Evolutionary conservation across 2,113 vertebrate genomes (phyloP).

Genomic region (Dicaeum eximium): DNA sequence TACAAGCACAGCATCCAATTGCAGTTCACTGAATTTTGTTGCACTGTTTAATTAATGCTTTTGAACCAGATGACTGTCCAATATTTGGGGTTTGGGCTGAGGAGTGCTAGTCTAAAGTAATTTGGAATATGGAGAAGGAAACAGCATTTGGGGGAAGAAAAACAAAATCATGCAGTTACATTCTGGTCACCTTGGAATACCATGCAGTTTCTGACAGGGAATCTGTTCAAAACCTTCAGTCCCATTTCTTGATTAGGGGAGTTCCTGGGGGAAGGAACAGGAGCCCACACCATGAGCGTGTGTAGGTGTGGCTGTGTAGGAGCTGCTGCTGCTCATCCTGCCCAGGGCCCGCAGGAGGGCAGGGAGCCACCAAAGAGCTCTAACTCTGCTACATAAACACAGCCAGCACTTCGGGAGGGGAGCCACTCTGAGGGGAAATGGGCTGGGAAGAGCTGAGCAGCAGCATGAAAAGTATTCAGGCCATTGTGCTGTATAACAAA

Average conservation of each 20-base stretch:
- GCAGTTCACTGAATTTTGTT: neutral
- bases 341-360: neutral
- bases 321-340: neutral
- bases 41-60: neutral
- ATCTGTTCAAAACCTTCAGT: neutral
- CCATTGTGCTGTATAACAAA: neutral
- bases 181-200: neutral
- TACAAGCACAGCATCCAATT: neutral
- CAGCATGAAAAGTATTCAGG: neutral
- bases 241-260: neutral
- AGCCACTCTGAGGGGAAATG: neutral
- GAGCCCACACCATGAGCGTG: fast-evolving
- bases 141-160: neutral
- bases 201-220: neutral
- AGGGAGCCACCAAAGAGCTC: fast-evolving
- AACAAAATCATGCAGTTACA: neutral
- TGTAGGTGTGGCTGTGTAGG: neutral
- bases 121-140: neutral
- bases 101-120: neutral
- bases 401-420: neutral
- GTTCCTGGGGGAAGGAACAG: neutral
- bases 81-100: neutral
- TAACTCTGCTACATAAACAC: neutral
- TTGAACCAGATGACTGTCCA: neutral
- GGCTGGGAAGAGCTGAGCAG: neutral